Percentiles rank a stretch among this genome's conserved stretches.
phyloP scores from a whole-genome alignment of 2,888 invertebrate genomes.

The Phyllotreta striolata region DNA sequence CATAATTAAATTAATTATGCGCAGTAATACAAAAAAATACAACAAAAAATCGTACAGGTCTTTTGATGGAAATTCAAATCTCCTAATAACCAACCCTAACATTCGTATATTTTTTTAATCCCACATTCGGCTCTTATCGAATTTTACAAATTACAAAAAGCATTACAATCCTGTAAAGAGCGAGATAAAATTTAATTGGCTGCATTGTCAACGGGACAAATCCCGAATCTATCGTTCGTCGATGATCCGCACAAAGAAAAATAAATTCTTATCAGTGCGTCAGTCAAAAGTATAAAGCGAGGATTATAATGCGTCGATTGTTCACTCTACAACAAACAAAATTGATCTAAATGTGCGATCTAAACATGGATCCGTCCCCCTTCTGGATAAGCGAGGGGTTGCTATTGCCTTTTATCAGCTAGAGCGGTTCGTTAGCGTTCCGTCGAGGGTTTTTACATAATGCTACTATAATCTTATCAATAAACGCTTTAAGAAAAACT shows the following conservation, averaged over 20 bases:
- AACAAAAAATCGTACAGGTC: too few relatives aligned
- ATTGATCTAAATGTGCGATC: conserved; percentile 62
- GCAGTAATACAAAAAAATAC: too few relatives aligned
- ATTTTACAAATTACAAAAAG: conserved; percentile 23
- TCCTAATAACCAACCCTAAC: too few relatives aligned
- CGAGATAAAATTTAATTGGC: conserved; percentile 30
- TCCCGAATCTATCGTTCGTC: conserved; percentile 50
- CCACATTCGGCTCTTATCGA: too few relatives aligned
- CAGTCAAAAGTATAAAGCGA: conserved; percentile 56
- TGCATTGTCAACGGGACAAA: conserved; percentile 37
- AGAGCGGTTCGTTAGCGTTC: conserved; percentile 3
- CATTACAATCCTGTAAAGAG: conserved; percentile 20
- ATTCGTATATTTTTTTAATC: too few relatives aligned
- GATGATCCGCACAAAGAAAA: conserved; percentile 52
- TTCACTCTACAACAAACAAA: conserved; percentile 61
- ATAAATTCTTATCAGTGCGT: conserved; percentile 55
- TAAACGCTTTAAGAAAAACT: too few relatives aligned
- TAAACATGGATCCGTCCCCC: conserved; percentile 59
- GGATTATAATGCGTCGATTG: conserved; percentile 61
- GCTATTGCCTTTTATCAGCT: conserved; percentile 58
- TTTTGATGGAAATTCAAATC: too few relatives aligned
- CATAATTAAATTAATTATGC: too few relatives aligned
- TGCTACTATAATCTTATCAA: too few relatives aligned
- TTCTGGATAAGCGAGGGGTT: conserved; percentile 48
- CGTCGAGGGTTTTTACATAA: neutral